Base-by-base conservation (phyloP, 2,888 invertebrate species). In the Germaria angustata region DNA sequence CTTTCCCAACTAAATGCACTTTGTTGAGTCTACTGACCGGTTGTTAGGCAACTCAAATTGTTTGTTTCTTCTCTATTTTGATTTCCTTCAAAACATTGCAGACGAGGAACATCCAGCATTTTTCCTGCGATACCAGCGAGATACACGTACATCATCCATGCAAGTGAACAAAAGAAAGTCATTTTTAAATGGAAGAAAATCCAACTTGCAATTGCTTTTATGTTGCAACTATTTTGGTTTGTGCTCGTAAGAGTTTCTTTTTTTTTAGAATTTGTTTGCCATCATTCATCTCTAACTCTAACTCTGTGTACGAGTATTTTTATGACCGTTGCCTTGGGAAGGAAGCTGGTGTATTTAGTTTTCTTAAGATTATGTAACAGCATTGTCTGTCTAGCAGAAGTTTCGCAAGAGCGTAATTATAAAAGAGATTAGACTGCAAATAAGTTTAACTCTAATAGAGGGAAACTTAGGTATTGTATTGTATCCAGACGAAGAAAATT, bases 91-190 rank as follows among this genome's bases (percentile, higher is more conserved):
- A 63, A 32, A 20, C 13, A 20, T 20, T 49, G 28, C 36, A 61
- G 28, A 55, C 24, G 17, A 34, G 51, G 59, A 44, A 77, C 71
- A 57, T 72, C 72, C 79, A 72, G 49, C 51, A 24, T 46, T 76
- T 72, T 81, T 76, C 76, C 71, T 59, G 57, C 76, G 76, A 77
- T 81, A 72, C 20, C 59, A 72, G 20, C 59, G n/a, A n/a, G n/a
- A n/a, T n/a, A n/a, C n/a, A n/a, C 71, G 76, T 81, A 81, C 69
- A 80, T 76, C 80, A 80, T 80, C 69, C 71, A 51, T 71, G 36
- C 76, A 76, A 77, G 81, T 76, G 81, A 76, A 81, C 71, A 81
- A 77, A 76, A 66, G 81, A 81, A 77, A 81, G 81, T 81, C 76
- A 77, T 71, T 51, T 65, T 61, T 61, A 72, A 66, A 57, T 49